Percentiles rank a stretch among this genome's conserved stretches.
Evolutionary conservation across 1,140 invertebrate species (phyloP).

Genomic region (Drosophila arizonae): DNA sequence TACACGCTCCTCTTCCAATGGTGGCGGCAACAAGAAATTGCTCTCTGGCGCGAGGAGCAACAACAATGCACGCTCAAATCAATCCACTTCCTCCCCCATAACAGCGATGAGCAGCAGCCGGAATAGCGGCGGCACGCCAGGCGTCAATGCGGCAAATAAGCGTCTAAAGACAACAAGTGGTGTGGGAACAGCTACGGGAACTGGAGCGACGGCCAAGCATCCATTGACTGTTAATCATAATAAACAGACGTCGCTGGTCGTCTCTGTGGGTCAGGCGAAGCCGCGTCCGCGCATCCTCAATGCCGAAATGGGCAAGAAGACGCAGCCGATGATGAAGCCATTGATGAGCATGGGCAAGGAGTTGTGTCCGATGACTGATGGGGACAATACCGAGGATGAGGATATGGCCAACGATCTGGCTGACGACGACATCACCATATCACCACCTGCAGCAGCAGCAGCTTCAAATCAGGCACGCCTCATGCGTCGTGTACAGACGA

Average conservation of each 20-base stretch:
- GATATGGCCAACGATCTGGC: slow-evolving; percentile 42
- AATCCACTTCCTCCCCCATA: slow-evolving; percentile 27
- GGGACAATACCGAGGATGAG: slow-evolving; percentile 58
- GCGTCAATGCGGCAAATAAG: slow-evolving; percentile 9
- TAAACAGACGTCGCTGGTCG: slow-evolving; percentile 10
- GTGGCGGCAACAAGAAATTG: slow-evolving; percentile 3
- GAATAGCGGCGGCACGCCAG: slow-evolving; percentile 10
- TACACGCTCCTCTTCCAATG: slow-evolving; percentile 41
- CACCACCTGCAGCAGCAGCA: neutral
- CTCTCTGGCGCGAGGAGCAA: slow-evolving; percentile 10
- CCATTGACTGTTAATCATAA: slow-evolving; percentile 27
- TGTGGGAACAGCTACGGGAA: neutral
- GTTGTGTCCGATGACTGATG: slow-evolving; percentile 47
- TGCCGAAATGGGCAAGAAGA: slow-evolving; percentile 70
- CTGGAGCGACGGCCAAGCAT: slow-evolving; percentile 19
- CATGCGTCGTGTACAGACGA: slow-evolving; percentile 18
- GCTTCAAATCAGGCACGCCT: slow-evolving; percentile 9
- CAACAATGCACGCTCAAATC: slow-evolving; percentile 22
- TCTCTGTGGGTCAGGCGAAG: slow-evolving; percentile 39
- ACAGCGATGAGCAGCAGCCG: slow-evolving; percentile 3
- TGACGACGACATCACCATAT: slow-evolving; percentile 42
- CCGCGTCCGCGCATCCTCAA: slow-evolving; percentile 80
- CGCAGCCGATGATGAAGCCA: slow-evolving; percentile 65
- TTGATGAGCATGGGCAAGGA: slow-evolving; percentile 75
- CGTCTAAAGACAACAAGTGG: slow-evolving; percentile 18